A percentile compares a stretch with the other conserved stretches of the same genome.
Conservation (phyloP, 1,140 invertebrate genomes). For the Steinernema feltiae region DNA sequence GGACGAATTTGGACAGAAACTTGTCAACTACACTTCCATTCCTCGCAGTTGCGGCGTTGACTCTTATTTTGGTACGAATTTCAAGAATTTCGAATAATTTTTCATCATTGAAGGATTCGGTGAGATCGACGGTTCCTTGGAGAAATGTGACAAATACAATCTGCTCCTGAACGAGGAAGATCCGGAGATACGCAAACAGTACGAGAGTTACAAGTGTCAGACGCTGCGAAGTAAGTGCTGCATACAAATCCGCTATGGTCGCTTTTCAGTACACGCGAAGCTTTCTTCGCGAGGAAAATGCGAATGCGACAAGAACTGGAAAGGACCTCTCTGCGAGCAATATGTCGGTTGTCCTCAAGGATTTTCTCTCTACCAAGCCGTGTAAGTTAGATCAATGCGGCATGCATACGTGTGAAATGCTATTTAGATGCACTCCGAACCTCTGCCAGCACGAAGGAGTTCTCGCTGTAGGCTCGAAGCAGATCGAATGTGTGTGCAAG, state of each 20-base stretch:
- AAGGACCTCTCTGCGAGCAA: constrained; percentile 28
- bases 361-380: constrained; percentile 15
- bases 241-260: not conserved
- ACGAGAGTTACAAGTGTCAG: constrained; percentile 32
- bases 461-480: constrained; percentile 28
- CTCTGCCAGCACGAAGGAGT: constrained; percentile 33
- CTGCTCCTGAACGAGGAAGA: constrained; percentile 18
- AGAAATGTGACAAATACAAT: constrained; percentile 21
- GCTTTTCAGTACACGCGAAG: constrained; percentile 22
- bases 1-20: constrained; percentile 4
- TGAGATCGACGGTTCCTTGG: constrained; percentile 25
- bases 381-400: constrained; percentile 10
- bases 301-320: constrained; percentile 22
- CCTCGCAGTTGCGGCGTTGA: constrained; percentile 23
- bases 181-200: constrained; percentile 10
- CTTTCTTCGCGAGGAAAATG: constrained; percentile 19
- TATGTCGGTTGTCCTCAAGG: constrained; percentile 20
- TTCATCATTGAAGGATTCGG: not conserved
- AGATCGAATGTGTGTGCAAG: constrained; percentile 34
- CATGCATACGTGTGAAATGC: not conserved
- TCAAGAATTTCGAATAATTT: not conserved
- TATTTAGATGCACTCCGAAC: constrained; percentile 31
- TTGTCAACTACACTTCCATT: not conserved
- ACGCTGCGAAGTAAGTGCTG: constrained; percentile 18
- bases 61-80: constrained; percentile 25